Percentiles rank a stretch among this genome's conserved stretches.
These are phyloP conservation scores for Mechanitis messenoides DNA, from an alignment of 2,888 invertebrate genomes.

Conservation along the genomic window DNA sequence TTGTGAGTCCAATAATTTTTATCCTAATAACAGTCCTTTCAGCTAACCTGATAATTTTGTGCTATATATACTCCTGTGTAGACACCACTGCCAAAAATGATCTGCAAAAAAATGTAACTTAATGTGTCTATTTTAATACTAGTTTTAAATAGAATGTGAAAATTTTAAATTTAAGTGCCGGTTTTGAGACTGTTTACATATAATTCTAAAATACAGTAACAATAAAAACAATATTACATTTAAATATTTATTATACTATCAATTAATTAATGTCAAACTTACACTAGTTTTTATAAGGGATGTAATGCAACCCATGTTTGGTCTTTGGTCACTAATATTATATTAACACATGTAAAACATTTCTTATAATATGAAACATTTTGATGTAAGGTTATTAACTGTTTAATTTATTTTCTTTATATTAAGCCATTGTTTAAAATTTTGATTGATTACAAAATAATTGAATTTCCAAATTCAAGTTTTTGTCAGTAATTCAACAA, in stretches of 20 bases:
- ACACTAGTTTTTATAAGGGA: slow-evolving; percentile 41
- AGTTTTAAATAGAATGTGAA: too few relatives aligned
- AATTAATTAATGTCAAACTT: slow-evolving; percentile 29
- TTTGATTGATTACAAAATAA: slow-evolving; percentile 5
- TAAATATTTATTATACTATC: slow-evolving; percentile 3
- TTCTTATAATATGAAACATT: slow-evolving; percentile 1
- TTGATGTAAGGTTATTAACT: neutral
- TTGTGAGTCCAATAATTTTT: slow-evolving; percentile 23
- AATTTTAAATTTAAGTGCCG: neutral
- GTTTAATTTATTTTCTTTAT: neutral
- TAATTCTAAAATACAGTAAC: neutral
- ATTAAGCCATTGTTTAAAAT: neutral
- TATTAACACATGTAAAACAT: slow-evolving; percentile 8
- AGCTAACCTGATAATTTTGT: slow-evolving; percentile 84
- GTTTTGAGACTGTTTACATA: too few relatives aligned
- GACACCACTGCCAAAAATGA: slow-evolving; percentile 81
- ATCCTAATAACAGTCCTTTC: neutral
- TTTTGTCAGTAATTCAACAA: slow-evolving; percentile 12
- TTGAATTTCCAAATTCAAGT: slow-evolving; percentile 22
- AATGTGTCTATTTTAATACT: slow-evolving; percentile 13
- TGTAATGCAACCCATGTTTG: slow-evolving; percentile 36
- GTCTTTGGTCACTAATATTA: slow-evolving; percentile 8
- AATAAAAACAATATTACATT: slow-evolving; percentile 3
- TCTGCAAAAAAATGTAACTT: slow-evolving; percentile 65
- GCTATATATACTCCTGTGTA: slow-evolving; percentile 84